Conservation (phyloP, 2,113 vertebrate genomes). For the Plestiodon gilberti region DNA sequence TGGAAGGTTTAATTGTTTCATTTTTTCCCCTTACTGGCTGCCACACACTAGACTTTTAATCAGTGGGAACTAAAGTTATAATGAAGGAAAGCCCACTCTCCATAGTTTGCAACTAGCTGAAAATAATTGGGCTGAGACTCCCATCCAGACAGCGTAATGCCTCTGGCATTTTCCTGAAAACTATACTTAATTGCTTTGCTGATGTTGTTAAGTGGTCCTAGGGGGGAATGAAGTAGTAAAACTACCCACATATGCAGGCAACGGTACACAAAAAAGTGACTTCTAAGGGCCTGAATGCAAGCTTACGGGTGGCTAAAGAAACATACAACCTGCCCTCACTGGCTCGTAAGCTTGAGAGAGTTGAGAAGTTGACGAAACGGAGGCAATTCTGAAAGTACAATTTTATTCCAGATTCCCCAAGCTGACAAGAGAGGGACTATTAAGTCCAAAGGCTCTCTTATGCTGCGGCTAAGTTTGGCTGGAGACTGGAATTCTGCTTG, state of each 20-base stretch:
- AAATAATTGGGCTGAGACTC: constrained; percentile 89
- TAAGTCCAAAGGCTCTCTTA: background rate
- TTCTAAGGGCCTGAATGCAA: constrained; percentile 75
- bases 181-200: constrained; percentile 86
- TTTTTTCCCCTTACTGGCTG: constrained; percentile 80
- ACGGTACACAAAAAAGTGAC: constrained; percentile 72
- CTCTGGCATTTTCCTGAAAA: constrained; percentile 83
- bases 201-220: constrained; percentile 85
- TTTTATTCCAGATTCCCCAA: constrained; percentile 39
- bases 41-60: constrained; percentile 82
- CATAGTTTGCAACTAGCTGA: constrained; percentile 80
- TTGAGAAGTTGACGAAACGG: constrained; percentile 16
- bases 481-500: background rate
- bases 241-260: constrained; percentile 74
- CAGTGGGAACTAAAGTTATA: constrained; percentile 83
- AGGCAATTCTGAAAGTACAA: constrained; percentile 26
- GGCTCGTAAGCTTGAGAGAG: constrained; percentile 16
- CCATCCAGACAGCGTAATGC: constrained; percentile 81
- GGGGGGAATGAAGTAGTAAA: constrained; percentile 73
- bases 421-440: background rate
- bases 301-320: constrained; percentile 56
- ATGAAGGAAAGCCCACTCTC: constrained; percentile 84
- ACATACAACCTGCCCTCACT: background rate
- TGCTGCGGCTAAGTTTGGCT: too few species aligned
- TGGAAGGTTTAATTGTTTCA: constrained; percentile 86